phyloP scores from a whole-genome alignment of 2,888 invertebrate species.

The Pomacea canaliculata region DNA sequence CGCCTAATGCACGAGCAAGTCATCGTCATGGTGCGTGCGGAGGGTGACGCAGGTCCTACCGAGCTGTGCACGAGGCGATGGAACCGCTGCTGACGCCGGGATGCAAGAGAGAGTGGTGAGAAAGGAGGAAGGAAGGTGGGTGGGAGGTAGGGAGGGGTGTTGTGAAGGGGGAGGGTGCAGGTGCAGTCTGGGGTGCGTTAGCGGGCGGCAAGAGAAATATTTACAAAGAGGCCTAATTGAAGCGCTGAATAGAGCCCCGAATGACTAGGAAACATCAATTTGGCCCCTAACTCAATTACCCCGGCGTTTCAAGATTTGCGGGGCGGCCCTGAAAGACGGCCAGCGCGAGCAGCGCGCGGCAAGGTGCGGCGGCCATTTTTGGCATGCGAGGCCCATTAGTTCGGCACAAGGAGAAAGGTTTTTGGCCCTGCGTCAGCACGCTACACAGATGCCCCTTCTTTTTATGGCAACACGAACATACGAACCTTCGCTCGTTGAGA shows the following conservation, averaged over 20 bases:
- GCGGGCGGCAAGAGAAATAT: slow-evolving; percentile 37
- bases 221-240: slow-evolving; percentile 56
- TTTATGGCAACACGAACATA: no score
- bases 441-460: not conserved
- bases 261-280: slow-evolving; percentile 58
- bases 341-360: not conserved
- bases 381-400: slow-evolving; percentile 15
- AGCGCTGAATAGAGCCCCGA: slow-evolving; percentile 52
- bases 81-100: not conserved
- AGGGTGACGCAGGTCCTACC: not conserved
- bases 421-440: slow-evolving; percentile 5
- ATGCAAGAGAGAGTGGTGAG: not conserved
- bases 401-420: slow-evolving; percentile 1
- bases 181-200: not conserved
- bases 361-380: slow-evolving; percentile 11
- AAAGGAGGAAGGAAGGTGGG: not conserved
- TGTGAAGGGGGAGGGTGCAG: not conserved
- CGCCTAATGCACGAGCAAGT: slow-evolving; percentile 11
- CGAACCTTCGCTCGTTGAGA: no score
- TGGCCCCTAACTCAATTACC: slow-evolving; percentile 58
- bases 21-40: not conserved
- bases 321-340: not conserved
- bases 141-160: not conserved
- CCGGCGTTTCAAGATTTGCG: slow-evolving; percentile 12
- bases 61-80: not conserved